Evolutionary conservation across 1,140 invertebrate genomes (phyloP).

Genomic region (Ladona fulva): DNA sequence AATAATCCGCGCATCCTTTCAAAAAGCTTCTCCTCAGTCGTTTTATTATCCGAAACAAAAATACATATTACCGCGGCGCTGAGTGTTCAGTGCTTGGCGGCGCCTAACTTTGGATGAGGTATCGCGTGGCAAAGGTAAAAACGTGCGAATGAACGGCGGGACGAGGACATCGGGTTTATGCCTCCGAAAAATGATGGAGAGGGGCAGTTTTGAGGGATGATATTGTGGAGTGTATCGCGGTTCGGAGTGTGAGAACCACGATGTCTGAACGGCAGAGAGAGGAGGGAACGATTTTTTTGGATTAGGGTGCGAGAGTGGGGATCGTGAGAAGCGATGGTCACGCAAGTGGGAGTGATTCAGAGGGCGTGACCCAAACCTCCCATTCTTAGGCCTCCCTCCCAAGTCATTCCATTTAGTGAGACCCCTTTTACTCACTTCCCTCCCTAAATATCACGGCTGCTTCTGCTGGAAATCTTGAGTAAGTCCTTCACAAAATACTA

Average conservation of each 20-base stretch:
- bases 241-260: not conserved
- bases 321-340: not conserved
- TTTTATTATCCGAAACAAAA: slow-evolving; percentile 8
- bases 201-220: not conserved
- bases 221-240: not conserved
- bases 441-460: not conserved
- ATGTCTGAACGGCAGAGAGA: not conserved
- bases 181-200: not conserved
- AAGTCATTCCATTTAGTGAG: not conserved
- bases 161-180: not conserved
- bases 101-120: not conserved
- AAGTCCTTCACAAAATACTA: no score
- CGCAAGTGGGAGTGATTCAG: not conserved
- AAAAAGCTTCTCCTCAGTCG: not conserved
- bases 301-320: not conserved
- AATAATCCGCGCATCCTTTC: no score
- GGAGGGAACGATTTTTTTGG: not conserved
- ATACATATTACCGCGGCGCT: not conserved
- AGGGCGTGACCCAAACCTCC: not conserved
- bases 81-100: not conserved
- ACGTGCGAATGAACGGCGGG: not conserved
- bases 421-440: not conserved
- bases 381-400: not conserved
- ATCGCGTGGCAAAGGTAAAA: not conserved
- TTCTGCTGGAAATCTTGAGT: not conserved